phyloP scores from a whole-genome alignment of 2,797 vertebrate species.

The Darevskia nairensis region DNA sequence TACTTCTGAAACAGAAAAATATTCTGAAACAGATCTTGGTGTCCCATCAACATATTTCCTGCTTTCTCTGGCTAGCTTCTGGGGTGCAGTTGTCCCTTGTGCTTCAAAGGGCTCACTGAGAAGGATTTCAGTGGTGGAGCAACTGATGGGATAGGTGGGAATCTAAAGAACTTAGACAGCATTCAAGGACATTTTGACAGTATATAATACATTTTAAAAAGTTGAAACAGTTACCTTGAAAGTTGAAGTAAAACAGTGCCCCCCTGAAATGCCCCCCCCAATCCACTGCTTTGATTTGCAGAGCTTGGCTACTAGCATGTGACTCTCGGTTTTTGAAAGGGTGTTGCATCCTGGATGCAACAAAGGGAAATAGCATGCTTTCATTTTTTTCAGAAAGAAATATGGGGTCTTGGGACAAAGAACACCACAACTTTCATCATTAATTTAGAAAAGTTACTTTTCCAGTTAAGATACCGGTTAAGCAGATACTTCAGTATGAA shows the following conservation, averaged over 20 bases:
- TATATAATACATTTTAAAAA: constrained; percentile 36
- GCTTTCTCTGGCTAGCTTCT: not conserved
- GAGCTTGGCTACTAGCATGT: constrained; percentile 49
- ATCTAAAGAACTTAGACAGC: constrained; percentile 42
- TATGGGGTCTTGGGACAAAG: not conserved
- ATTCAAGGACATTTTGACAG: constrained; percentile 53
- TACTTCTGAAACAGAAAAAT: not conserved
- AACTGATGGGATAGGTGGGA: constrained; percentile 34
- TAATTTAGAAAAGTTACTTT: not conserved
- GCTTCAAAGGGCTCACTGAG: constrained; percentile 8
- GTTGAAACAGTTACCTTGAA: constrained; percentile 26
- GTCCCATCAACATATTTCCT: not conserved
- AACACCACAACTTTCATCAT: not conserved
- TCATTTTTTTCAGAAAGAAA: constrained; percentile 22
- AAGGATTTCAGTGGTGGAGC: constrained; percentile 34
- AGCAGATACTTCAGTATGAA: too few relatives aligned
- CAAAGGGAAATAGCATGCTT: constrained; percentile 25
- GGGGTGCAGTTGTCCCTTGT: not conserved
- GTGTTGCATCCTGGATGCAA: too few relatives aligned
- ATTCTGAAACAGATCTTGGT: constrained; percentile 7
- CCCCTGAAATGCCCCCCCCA: not conserved
- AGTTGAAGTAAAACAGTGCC: constrained; percentile 13
- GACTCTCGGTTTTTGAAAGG: constrained; percentile 30
- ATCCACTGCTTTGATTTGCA: constrained; percentile 32
- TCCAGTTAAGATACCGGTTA: too few relatives aligned